phyloP scores from a whole-genome alignment of 2,113 vertebrate genomes.

The Platysteira castanea region DNA sequence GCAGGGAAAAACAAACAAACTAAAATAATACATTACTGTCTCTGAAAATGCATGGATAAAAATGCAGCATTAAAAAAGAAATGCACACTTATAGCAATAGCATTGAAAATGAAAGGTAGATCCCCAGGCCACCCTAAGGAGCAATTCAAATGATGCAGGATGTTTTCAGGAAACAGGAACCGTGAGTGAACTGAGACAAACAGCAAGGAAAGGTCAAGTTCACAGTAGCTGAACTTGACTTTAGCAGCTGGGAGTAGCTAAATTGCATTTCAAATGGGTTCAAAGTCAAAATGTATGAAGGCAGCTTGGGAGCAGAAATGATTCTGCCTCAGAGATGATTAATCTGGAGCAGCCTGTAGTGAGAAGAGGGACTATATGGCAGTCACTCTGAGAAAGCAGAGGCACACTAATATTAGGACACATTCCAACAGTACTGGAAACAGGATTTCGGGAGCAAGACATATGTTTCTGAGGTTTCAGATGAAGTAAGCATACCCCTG shows the following conservation, averaged over 20 bases:
- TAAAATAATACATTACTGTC: neutral
- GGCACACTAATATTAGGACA: neutral
- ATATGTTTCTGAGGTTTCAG: neutral
- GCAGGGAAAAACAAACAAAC: neutral
- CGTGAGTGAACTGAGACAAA: neutral
- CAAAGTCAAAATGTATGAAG: neutral
- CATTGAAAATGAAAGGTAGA: neutral
- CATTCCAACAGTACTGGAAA: neutral
- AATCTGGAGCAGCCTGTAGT: neutral
- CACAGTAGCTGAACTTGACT: neutral
- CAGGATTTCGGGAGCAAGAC: neutral
- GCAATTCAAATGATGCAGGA: neutral
- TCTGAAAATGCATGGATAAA: neutral
- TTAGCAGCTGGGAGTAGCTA: neutral
- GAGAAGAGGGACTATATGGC: neutral
- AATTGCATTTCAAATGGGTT: neutral
- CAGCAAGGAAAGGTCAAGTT: neutral
- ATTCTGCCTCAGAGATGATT: neutral
- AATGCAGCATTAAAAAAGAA: neutral
- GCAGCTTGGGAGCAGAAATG: neutral
- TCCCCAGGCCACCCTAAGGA: neutral
- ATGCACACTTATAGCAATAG: neutral
- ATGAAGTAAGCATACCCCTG: neutral
- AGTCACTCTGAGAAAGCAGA: neutral
- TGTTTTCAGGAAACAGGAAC: neutral